These are phyloP conservation scores for Tenthredo mesomela DNA, from an alignment of 2,888 invertebrate genomes.

Conservation along the genomic window DNA sequence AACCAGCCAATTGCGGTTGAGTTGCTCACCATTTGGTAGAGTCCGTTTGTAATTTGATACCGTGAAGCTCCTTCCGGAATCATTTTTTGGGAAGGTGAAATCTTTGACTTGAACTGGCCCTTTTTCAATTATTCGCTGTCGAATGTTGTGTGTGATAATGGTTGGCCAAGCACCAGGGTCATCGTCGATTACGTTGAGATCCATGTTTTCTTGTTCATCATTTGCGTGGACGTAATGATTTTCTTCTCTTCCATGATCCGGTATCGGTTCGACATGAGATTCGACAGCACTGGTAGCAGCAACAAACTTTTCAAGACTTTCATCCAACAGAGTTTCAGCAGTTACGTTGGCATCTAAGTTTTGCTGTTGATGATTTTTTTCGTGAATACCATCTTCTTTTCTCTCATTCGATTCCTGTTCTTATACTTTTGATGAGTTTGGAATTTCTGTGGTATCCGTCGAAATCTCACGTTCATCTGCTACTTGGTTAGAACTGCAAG, in stretches of 20 bases:
- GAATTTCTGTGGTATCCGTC: too few relatives aligned
- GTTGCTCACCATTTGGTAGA: slow-evolving; percentile 26
- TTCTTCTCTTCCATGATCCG: background rate
- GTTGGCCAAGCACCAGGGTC: background rate
- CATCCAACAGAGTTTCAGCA: too few relatives aligned
- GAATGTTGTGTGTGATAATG: background rate
- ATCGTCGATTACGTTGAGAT: background rate
- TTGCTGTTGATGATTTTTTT: too few relatives aligned
- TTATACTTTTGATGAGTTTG: too few relatives aligned
- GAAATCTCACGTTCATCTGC: too few relatives aligned
- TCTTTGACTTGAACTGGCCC: slow-evolving; percentile 2
- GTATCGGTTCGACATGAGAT: background rate
- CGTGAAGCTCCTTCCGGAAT: background rate
- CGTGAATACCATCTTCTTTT: too few relatives aligned
- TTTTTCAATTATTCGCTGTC: background rate
- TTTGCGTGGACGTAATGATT: background rate
- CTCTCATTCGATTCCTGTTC: too few relatives aligned
- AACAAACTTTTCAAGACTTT: too few relatives aligned
- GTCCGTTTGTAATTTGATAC: slow-evolving; percentile 10
- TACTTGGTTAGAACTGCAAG: too few relatives aligned
- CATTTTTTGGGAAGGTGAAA: background rate
- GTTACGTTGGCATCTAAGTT: too few relatives aligned
- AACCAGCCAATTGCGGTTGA: background rate
- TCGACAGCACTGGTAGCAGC: background rate
- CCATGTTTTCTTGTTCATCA: background rate